Base-by-base conservation (phyloP, 2,797 vertebrate species). In the Psittacula echo region DNA sequence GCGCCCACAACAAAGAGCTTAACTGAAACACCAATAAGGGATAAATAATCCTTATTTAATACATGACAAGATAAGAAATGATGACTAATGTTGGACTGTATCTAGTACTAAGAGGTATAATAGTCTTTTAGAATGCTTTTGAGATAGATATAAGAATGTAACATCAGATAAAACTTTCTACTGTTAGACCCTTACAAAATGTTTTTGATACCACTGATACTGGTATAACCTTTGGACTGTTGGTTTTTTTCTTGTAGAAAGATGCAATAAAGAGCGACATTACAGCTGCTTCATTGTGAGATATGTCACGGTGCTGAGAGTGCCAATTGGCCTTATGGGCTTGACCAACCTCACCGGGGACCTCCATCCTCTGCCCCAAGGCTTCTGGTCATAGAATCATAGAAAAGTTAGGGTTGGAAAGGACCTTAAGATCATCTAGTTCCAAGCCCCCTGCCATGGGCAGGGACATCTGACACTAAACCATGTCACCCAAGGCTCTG, bases 311-410 rank as follows among this genome's bases (percentile, higher is more conserved):
- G 11, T 10, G 9, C n/a, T 74, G 45, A 85, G 30, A 47, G 7
- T 32, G 39, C 12, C 32, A 58, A 1, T 0, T 54, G 47, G 18
- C 27, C 50, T 58, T 27, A 22, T 27, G 29, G 8, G 24, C 44
- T 30, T 27, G 13, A 37, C 11, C 17, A 60, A 13, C 29, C 17
- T 64, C 48, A 30, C 7, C 24, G 51, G 34, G 13, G 18, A 66
- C 8, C 2, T 4, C 8, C 10, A 42, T 2, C 9, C 11, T 45
- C 48, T 60, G 22, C 11, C 10, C 4, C 7, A 10, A 42, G 13
- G 14, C 16, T 37, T 8, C n/a, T 14, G 47, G 9, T 32, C 45
- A 18, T 74, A 44, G 42, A 44, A 47, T 47, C 45, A 47, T 47
- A 48, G 47, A 48, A 48, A 24, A 48, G 47, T 24, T 48, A 48